phyloP scores from a whole-genome alignment of 2,113 vertebrate genomes.

The Lycocorax pyrrhopterus region DNA sequence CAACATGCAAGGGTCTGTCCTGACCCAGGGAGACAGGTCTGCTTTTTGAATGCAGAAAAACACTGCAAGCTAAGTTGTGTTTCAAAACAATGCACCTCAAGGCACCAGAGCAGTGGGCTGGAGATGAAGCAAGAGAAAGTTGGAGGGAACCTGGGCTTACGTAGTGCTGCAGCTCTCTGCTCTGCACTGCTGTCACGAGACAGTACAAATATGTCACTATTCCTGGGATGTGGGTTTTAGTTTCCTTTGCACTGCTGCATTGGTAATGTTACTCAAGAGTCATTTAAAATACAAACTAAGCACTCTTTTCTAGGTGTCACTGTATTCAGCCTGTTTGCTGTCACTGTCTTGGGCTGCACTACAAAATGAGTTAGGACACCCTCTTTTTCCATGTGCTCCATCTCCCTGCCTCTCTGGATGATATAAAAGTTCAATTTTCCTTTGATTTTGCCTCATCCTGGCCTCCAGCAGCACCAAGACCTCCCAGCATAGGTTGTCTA shows the following conservation, averaged over 20 bases:
- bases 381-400: neutral
- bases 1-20: neutral
- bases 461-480: neutral
- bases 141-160: neutral
- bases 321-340: neutral
- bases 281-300: neutral
- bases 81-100: neutral
- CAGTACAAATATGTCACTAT: neutral
- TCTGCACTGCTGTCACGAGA: neutral
- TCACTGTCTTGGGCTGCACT: neutral
- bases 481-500: neutral
- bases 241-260: neutral
- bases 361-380: fast-evolving
- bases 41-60: neutral
- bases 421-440: neutral
- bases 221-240: neutral
- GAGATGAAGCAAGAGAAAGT: neutral
- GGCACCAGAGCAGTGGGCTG: neutral
- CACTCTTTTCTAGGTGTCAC: neutral
- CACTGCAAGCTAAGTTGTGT: neutral
- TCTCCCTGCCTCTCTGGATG: neutral
- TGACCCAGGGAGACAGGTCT: neutral
- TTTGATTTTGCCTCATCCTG: neutral
- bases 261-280: neutral
- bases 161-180: neutral